Evolutionary conservation across 2,797 vertebrate species (phyloP), one percentile per base, ranked within the genome.

Genomic region (Rhinoraja longicauda): DNA sequence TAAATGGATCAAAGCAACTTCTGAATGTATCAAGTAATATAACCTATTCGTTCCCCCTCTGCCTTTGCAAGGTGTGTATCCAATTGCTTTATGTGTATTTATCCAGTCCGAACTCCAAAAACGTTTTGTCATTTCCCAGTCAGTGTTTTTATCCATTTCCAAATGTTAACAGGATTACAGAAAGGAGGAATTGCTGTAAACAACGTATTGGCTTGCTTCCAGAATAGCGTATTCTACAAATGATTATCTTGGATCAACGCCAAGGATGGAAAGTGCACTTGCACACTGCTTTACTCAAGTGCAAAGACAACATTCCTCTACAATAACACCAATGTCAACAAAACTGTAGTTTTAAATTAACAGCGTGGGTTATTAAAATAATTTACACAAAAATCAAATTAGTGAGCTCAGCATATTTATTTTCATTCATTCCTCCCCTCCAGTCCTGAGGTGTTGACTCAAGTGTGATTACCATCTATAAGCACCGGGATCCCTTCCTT

Each of bases 291-390:
- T 94, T 94, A 94, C 94, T 97, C 95, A 94, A 97, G 94, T 93
- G 94, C 94, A 94, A 92, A 96, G 95, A 96, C 96, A 96, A 96
- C 95, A 96, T 97, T 97, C 70, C 70, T 75, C 90, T 29, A 39
- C 4, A 73, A 92, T 96, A 97, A 98, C 97, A 96, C 96, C 94
- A 96, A 96, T 95, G 95, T 97, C 96, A 97, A 97, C 95, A 97
- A 95, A 94, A 95, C 94, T 79, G 0, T 0, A 0, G 94, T 95
- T 95, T 96, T 96, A 97, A 98, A 97, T 97, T 95, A 96, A 96
- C 96, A 96, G 94, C 95, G 94, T 95, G 94, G 70, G 84, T 95
- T 96, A 96, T 96, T 95, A 96, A 96, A 96, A 75, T 92, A 70
- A 92, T 73, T 73, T 73, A 73, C 36, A 53, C 90, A 92, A 92